Conservation (phyloP, 2,113 vertebrate genomes). For the Platycercus adscitus region DNA sequence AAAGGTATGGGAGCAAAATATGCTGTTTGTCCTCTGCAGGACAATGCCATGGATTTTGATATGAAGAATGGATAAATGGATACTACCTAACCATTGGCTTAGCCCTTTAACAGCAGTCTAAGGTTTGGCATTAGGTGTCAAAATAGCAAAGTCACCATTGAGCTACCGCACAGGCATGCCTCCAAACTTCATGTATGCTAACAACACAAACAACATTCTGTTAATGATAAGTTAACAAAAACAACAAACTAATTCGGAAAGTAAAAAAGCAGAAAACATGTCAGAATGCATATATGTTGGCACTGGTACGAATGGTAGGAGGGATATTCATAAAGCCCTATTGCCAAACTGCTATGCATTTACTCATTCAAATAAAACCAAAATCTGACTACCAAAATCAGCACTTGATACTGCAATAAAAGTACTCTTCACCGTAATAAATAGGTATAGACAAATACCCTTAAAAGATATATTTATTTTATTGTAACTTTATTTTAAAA, state of each 20-base stretch:
- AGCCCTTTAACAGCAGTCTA: not conserved
- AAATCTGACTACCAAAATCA: not conserved
- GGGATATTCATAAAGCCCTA: not conserved
- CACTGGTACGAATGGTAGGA: not conserved
- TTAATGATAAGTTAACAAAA: not conserved
- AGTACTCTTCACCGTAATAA: not conserved
- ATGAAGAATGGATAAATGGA: not conserved
- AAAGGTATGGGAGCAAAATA: not conserved
- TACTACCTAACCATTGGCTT: not conserved
- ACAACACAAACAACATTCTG: not conserved
- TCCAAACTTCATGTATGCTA: not conserved
- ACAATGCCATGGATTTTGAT: not conserved
- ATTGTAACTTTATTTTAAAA: not conserved
- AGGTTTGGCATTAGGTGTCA: not conserved
- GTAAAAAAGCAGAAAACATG: not conserved
- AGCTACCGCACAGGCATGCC: not conserved
- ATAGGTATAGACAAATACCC: not conserved
- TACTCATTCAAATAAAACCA: not conserved
- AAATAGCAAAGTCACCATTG: not conserved
- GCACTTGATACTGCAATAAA: not conserved
- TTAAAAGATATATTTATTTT: not conserved
- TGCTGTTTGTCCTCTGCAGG: not conserved
- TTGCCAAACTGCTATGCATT: not conserved
- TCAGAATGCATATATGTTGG: not conserved
- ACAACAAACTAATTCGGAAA: not conserved